Evolutionary conservation across 2,113 vertebrate species (phyloP).

Genomic region (Craseonycteris thonglongyai): DNA sequence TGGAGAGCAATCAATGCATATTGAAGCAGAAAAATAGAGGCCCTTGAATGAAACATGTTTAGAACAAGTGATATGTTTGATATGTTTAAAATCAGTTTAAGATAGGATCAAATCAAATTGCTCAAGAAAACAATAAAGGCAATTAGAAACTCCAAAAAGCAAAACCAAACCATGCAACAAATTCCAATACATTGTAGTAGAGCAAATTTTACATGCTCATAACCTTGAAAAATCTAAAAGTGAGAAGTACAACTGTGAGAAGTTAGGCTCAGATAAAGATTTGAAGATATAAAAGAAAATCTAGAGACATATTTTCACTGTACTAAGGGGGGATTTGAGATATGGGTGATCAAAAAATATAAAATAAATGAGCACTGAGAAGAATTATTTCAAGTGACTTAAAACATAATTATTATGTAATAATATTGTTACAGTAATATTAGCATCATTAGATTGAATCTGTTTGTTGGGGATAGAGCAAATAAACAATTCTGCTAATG

Average conservation of each 20-base stretch:
- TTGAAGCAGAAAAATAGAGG: background rate
- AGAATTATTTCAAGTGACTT: background rate
- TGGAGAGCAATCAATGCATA: background rate
- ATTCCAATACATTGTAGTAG: background rate
- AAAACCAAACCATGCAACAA: background rate
- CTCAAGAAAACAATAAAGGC: background rate
- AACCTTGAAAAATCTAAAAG: background rate
- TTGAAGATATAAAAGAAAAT: background rate
- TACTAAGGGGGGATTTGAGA: background rate
- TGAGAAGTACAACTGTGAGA: background rate
- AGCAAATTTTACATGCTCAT: background rate
- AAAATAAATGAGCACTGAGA: background rate
- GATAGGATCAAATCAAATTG: background rate
- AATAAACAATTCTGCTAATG: background rate
- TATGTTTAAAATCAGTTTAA: background rate
- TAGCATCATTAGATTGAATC: background rate
- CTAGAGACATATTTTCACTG: background rate
- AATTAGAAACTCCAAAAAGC: background rate
- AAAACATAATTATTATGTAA: background rate
- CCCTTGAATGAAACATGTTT: background rate
- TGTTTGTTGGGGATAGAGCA: background rate
- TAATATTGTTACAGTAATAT: background rate
- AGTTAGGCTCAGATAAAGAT: background rate
- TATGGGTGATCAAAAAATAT: background rate
- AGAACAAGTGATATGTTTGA: background rate